phyloP scores from a whole-genome alignment of 2,797 vertebrate species.

The Poecilia wingei region DNA sequence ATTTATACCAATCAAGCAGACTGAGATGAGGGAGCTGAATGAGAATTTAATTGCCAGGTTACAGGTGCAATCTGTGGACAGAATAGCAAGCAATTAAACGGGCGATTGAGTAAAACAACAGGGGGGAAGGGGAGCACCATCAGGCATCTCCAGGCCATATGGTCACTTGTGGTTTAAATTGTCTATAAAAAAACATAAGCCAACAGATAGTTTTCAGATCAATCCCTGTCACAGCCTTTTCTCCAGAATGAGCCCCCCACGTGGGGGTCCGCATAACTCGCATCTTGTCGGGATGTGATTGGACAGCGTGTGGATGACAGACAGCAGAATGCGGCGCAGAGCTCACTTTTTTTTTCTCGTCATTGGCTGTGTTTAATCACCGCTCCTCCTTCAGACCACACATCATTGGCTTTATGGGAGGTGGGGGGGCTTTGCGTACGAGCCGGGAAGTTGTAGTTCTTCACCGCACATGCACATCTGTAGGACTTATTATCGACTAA shows the following conservation, averaged over 20 bases:
- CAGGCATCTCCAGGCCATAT: slow-evolving; percentile 48
- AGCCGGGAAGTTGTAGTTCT: slow-evolving; percentile 84
- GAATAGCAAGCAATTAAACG: slow-evolving; percentile 43
- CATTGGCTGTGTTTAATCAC: slow-evolving; percentile 81
- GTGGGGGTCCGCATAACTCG: slow-evolving; percentile 76
- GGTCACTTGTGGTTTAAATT: slow-evolving; percentile 45
- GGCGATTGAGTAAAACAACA: slow-evolving; percentile 50
- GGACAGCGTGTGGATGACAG: slow-evolving; percentile 81
- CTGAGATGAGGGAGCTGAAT: slow-evolving; percentile 21
- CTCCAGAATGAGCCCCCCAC: slow-evolving; percentile 81
- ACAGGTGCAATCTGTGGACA: slow-evolving; percentile 43
- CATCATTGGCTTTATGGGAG: slow-evolving; percentile 52
- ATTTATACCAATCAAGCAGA: slow-evolving; percentile 1
- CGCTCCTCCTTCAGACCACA: slow-evolving; percentile 67
- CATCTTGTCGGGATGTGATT: slow-evolving; percentile 73
- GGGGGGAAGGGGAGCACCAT: slow-evolving; percentile 1
- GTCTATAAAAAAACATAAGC: slow-evolving; percentile 48
- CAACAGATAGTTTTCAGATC: slow-evolving; percentile 70
- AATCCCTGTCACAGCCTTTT: slow-evolving; percentile 67
- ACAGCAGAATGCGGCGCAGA: slow-evolving; percentile 72
- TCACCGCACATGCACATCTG: slow-evolving; percentile 49
- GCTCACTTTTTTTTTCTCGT: slow-evolving; percentile 48
- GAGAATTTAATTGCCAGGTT: slow-evolving; percentile 48
- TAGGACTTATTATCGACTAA: slow-evolving; percentile 53
- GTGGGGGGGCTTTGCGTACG: slow-evolving; percentile 52